A percentile compares a stretch with the other conserved stretches of the same genome.
Evolutionary conservation across 1,140 invertebrate species (phyloP).

Genomic region (Atta colombica): DNA sequence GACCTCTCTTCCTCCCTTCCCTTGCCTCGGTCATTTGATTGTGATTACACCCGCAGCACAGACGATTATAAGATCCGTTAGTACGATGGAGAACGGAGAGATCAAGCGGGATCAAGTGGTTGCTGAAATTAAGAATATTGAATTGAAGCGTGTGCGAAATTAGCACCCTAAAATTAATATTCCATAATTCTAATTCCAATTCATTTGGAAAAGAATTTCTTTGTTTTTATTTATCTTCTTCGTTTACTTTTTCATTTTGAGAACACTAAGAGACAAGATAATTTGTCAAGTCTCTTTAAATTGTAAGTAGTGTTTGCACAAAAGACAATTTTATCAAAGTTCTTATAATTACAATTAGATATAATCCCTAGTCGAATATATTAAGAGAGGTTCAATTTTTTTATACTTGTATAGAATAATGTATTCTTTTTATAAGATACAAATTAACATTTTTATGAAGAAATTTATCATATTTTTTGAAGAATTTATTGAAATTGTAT

Average conservation of each 20-base stretch:
- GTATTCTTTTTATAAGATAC: background rate
- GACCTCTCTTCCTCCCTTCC: constrained; percentile 34
- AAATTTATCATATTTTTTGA: background rate
- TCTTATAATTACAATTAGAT: background rate
- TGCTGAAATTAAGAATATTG: background rate
- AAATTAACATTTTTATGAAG: background rate
- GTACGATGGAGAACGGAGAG: background rate
- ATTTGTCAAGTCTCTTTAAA: background rate
- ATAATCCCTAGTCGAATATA: background rate
- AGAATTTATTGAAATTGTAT: background rate
- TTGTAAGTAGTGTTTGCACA: background rate
- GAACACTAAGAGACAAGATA: background rate
- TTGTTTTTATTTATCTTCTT: no score
- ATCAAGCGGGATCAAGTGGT: background rate
- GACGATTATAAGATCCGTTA: background rate
- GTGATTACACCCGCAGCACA: constrained; percentile 8
- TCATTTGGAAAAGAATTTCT: no score
- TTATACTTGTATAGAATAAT: background rate
- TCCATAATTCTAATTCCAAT: no score
- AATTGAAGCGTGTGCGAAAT: no score
- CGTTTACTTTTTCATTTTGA: no score
- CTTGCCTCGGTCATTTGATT: background rate
- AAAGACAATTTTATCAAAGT: background rate
- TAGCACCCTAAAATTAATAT: no score
- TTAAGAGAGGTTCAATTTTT: background rate